Conservation (phyloP, 2,888 invertebrate genomes). For the Phorcus lineatus region DNA sequence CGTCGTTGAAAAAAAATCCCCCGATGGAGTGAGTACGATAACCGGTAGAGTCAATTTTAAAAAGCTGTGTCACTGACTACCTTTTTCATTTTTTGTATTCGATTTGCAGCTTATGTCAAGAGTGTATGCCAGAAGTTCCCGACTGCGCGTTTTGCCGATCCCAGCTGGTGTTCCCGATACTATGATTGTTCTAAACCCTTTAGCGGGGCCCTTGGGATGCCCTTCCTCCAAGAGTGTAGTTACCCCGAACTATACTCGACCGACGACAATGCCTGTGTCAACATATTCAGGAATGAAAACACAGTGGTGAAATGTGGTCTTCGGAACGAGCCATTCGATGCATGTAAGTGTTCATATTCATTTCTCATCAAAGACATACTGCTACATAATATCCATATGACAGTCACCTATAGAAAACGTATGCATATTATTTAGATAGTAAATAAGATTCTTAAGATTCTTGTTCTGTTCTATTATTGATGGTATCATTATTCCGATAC, state of each 20-base stretch:
- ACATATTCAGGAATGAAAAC: conserved; percentile 3
- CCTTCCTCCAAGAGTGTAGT: conserved; percentile 52
- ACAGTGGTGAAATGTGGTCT: conserved; percentile 47
- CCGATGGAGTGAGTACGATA: too few relatives aligned
- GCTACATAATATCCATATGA: too few relatives aligned
- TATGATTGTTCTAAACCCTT: conserved; percentile 53
- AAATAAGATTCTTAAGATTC: too few relatives aligned
- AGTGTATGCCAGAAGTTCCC: conserved; percentile 37
- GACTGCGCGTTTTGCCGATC: conserved; percentile 49
- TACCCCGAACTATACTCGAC: conserved; percentile 59
- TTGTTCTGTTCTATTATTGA: too few relatives aligned
- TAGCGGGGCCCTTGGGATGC: conserved; percentile 36
- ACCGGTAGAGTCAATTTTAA: too few relatives aligned
- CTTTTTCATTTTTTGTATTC: too few relatives aligned
- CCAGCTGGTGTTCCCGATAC: conserved; percentile 61
- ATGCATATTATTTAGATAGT: too few relatives aligned
- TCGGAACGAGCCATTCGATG: conserved; percentile 49
- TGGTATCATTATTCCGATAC: too few relatives aligned
- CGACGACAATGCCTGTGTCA: conserved; percentile 23
- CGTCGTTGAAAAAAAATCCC: too few relatives aligned
- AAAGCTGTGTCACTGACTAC: too few relatives aligned
- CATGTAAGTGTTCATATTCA: conserved; percentile 49
- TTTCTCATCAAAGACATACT: too few relatives aligned
- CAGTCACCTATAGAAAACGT: too few relatives aligned
- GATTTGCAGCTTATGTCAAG: not conserved